These are phyloP conservation scores for Lamproptera curius DNA, from an alignment of 2,888 invertebrate species.

Conservation along the genomic window DNA sequence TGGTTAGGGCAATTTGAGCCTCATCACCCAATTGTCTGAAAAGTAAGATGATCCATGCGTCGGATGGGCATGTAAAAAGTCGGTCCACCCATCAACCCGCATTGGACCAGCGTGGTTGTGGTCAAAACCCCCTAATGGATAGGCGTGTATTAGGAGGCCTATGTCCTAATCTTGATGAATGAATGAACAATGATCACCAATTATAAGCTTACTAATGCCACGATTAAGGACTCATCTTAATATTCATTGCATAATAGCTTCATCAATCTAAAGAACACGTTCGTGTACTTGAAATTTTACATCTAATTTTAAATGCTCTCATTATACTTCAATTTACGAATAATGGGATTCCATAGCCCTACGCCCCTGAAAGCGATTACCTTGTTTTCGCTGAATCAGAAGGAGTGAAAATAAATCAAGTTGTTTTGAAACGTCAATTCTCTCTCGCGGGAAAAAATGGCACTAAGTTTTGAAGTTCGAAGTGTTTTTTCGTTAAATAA, in stretches of 20 bases:
- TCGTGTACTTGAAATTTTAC: neutral
- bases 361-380: constrained; percentile 25
- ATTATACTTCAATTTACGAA: neutral
- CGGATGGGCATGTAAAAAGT: no score
- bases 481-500: no score
- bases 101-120: no score
- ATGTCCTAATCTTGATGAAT: no score
- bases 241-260: neutral
- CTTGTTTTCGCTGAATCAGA: constrained; percentile 43
- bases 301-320: neutral
- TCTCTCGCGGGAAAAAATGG: constrained; percentile 20
- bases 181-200: constrained; percentile 11
- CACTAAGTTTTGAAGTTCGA: constrained; percentile 9
- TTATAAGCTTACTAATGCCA: constrained; percentile 2
- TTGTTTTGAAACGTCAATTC: constrained; percentile 30
- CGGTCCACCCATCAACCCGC: no score
- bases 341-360: constrained; percentile 3
- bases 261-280: neutral
- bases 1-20: no score
- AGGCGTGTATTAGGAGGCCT: no score
- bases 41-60: no score
- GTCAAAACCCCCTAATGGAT: no score
- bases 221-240: neutral
- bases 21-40: no score
- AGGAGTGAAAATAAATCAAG: constrained; percentile 34